These are phyloP conservation scores for Halisarca cf. caerulea DNA, from an alignment of 37 sponge, comb jelly and placozoan genomes.

Conservation along the genomic window DNA sequence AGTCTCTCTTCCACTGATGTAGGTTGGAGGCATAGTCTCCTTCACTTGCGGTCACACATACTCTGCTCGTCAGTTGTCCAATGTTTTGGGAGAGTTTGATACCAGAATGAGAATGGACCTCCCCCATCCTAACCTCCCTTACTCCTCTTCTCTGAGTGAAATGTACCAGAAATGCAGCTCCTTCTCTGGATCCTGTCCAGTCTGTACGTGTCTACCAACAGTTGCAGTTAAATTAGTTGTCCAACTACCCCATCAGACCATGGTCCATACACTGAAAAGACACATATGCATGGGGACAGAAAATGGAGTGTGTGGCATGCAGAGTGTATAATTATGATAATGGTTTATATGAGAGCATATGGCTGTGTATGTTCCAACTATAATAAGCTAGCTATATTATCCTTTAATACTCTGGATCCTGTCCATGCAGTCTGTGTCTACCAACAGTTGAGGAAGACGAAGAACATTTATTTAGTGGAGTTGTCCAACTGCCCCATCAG, in stretches of 20 bases:
- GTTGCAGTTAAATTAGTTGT: conserved; percentile 48
- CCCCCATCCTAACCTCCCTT: too few relatives aligned
- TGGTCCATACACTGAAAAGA: conserved; percentile 49
- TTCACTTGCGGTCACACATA: conserved; percentile 73
- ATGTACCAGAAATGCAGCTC: neutral
- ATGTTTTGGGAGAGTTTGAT: conserved; percentile 50
- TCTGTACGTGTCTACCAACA: conserved; percentile 64
- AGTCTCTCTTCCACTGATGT: neutral
- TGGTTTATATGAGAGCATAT: too few relatives aligned
- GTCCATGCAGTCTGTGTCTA: too few relatives aligned
- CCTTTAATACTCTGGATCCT: too few relatives aligned
- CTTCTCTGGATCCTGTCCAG: conserved; percentile 54
- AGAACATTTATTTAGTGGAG: conserved; percentile 50
- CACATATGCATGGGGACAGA: too few relatives aligned
- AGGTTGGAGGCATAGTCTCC: conserved; percentile 31
- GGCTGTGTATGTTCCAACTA: too few relatives aligned
- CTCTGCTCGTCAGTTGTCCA: conserved; percentile 40
- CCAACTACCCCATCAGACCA: conserved; percentile 56
- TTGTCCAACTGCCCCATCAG: conserved; percentile 50
- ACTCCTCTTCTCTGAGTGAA: too few relatives aligned
- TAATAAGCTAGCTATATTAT: too few relatives aligned
- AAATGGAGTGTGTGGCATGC: too few relatives aligned
- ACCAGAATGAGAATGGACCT: conserved; percentile 27
- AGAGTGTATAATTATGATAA: too few relatives aligned
- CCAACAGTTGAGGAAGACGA: too few relatives aligned